Conservation (phyloP, 2,888 invertebrate species). For the Leptinotarsa tumamoca region DNA sequence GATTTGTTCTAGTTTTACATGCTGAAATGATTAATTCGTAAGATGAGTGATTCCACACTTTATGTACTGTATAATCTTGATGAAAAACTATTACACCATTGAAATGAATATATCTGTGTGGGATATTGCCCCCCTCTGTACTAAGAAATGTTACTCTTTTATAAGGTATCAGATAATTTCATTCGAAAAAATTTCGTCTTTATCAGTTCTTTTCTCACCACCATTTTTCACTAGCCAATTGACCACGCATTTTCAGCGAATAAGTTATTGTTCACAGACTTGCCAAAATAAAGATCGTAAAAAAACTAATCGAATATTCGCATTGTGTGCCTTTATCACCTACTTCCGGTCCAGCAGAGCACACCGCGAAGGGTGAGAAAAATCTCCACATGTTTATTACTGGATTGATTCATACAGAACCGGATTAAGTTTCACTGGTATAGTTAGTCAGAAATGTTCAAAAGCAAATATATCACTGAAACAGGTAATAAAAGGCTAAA, state of each 20-base stretch:
- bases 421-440: conserved; percentile 14
- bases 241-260: conserved; percentile 16
- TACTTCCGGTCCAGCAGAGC: conserved; percentile 57
- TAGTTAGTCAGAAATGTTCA: too few species aligned
- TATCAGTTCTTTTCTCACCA: not conserved
- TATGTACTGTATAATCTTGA: too few species aligned
- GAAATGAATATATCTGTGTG: too few species aligned
- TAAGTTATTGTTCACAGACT: conserved; percentile 42
- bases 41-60: too few species aligned
- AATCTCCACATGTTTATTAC: conserved; percentile 50
- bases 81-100: too few species aligned
- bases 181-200: not conserved
- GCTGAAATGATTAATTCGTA: too few species aligned
- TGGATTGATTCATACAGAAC: conserved; percentile 36
- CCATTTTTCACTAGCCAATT: conserved; percentile 10
- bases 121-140: not conserved
- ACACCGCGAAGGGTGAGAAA: conserved; percentile 41
- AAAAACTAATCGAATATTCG: conserved; percentile 59
- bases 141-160: not conserved
- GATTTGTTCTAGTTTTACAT: too few species aligned
- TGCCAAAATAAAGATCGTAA: conserved; percentile 41
- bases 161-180: not conserved
- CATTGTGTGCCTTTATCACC: conserved; percentile 57
- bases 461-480: too few species aligned
- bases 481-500: too few species aligned